A percentile compares a stretch with the other conserved stretches of the same genome.
Evolutionary conservation across 1,140 invertebrate genomes (phyloP).

Genomic region (Drosophila sechellia): DNA sequence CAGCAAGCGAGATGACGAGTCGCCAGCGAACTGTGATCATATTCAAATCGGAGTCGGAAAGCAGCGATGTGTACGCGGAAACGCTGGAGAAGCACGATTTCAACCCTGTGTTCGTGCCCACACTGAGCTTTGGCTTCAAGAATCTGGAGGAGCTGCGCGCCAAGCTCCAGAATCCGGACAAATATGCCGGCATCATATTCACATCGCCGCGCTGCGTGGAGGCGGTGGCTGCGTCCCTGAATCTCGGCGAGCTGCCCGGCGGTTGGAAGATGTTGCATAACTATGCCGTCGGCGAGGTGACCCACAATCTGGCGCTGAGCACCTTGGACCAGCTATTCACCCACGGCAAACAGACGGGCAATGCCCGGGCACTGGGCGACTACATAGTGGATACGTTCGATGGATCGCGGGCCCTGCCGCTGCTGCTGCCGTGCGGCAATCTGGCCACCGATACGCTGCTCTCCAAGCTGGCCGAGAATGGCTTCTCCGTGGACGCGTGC

Average conservation of each 20-base stretch:
- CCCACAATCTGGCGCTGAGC: slow-evolving; percentile 84
- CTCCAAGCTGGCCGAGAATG: slow-evolving; percentile 79
- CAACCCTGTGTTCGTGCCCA: slow-evolving; percentile 85
- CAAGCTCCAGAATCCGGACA: slow-evolving; percentile 80
- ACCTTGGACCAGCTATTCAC: slow-evolving; percentile 85
- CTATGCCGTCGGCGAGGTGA: slow-evolving; percentile 86
- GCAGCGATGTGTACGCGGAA: slow-evolving; percentile 85
- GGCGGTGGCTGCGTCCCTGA: slow-evolving; percentile 85
- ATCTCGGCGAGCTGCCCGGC: slow-evolving; percentile 79
- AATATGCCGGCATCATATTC: slow-evolving; percentile 86
- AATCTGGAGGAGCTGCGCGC: slow-evolving; percentile 82
- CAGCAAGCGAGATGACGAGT: slow-evolving; percentile 48
- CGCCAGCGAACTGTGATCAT: slow-evolving; percentile 85
- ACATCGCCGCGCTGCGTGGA: slow-evolving; percentile 86
- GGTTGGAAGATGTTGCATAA: slow-evolving; percentile 85
- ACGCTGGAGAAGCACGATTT: slow-evolving; percentile 84
- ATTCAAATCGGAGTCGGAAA: slow-evolving; percentile 86
- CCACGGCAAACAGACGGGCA: slow-evolving; percentile 85
- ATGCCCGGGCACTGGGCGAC: slow-evolving; percentile 85
- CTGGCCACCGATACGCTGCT: slow-evolving; percentile 85
- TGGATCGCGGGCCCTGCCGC: slow-evolving; percentile 73
- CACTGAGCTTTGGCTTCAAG: slow-evolving; percentile 85
- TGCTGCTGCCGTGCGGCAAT: slow-evolving; percentile 86
- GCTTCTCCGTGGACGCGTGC: slow-evolving; percentile 84
- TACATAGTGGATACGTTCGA: slow-evolving; percentile 85